Evolutionary conservation across 2,113 vertebrate genomes (phyloP).

Genomic region (Halcyon senegalensis): DNA sequence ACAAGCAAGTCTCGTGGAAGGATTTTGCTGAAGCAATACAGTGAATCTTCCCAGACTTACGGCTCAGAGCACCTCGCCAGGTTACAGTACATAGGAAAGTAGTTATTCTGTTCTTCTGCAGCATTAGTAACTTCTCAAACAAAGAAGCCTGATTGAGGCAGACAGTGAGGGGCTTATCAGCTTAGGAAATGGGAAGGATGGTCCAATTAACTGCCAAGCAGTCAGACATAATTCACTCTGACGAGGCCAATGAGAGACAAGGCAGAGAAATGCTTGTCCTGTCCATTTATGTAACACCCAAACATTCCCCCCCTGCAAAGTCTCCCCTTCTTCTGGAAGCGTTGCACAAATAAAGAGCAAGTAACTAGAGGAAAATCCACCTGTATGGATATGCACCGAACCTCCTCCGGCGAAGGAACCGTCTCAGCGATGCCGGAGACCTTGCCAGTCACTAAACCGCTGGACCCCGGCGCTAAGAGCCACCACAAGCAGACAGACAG

Average conservation of each 20-base stretch:
- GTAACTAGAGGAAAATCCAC: neutral
- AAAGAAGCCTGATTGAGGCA: constrained; percentile 76
- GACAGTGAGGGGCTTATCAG: constrained; percentile 80
- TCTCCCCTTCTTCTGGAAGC: neutral
- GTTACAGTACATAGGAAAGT: constrained; percentile 54
- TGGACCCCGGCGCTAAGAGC: neutral
- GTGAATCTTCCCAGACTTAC: neutral
- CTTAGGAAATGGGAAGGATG: constrained; percentile 78
- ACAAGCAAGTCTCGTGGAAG: neutral
- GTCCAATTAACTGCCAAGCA: constrained; percentile 78
- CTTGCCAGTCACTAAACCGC: accelerated
- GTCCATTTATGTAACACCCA: constrained; percentile 41
- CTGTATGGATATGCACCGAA: neutral
- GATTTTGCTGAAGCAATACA: constrained; percentile 1
- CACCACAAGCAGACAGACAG: neutral
- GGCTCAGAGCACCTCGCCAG: constrained; percentile 7
- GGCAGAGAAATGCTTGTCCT: constrained; percentile 28
- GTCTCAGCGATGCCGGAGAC: neutral
- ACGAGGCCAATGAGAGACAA: constrained; percentile 64
- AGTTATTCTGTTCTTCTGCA: constrained; percentile 60
- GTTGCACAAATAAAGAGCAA: neutral
- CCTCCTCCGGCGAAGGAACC: neutral
- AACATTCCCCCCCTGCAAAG: neutral
- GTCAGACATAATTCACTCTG: constrained; percentile 75
- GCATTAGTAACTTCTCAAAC: constrained; percentile 76